A percentile compares a stretch with the other conserved stretches of the same genome.
Evolutionary conservation across 1,140 invertebrate genomes (phyloP).

Genomic region (Theocolax elegans): DNA sequence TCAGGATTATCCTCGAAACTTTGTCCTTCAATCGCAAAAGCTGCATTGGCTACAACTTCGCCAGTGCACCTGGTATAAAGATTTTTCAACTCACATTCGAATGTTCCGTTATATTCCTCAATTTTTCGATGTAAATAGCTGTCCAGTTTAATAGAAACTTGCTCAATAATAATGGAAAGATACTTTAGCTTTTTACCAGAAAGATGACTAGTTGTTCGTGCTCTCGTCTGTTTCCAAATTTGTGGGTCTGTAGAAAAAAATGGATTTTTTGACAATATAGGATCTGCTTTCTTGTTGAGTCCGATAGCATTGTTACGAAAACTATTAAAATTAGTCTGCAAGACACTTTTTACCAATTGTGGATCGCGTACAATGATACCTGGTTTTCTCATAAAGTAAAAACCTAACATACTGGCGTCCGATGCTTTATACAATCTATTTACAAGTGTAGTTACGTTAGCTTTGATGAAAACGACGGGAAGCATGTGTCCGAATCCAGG

Average conservation of each 20-base stretch:
- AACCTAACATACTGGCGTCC: slow-evolving; percentile 49
- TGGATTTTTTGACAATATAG: slow-evolving; percentile 50
- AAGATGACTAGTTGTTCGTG: slow-evolving; percentile 40
- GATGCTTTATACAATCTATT: slow-evolving; percentile 40
- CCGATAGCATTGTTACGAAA: slow-evolving; percentile 44
- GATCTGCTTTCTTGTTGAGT: slow-evolving; percentile 40
- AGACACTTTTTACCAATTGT: slow-evolving; percentile 50
- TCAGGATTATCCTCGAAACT: slow-evolving; percentile 42
- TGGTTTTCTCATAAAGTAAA: slow-evolving; percentile 47
- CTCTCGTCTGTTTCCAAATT: slow-evolving; percentile 41
- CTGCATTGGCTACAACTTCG: slow-evolving; percentile 66
- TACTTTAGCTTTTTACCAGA: slow-evolving; percentile 44
- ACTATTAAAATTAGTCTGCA: slow-evolving; percentile 55
- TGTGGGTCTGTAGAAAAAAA: slow-evolving; percentile 50
- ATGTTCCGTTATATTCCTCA: background rate
- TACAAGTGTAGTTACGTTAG: slow-evolving; percentile 28
- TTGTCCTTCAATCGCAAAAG: slow-evolving; percentile 60
- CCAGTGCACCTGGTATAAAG: slow-evolving; percentile 62
- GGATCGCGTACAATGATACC: slow-evolving; percentile 54
- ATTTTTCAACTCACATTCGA: slow-evolving; percentile 54
- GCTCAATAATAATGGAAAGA: slow-evolving; percentile 3
- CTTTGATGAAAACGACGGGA: slow-evolving; percentile 27
- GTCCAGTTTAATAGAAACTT: slow-evolving; percentile 40
- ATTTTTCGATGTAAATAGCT: slow-evolving; percentile 38
- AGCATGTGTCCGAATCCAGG: slow-evolving; percentile 52